Evolutionary conservation across 2,113 vertebrate species (phyloP).

Genomic region (Rissa tridactyla): DNA sequence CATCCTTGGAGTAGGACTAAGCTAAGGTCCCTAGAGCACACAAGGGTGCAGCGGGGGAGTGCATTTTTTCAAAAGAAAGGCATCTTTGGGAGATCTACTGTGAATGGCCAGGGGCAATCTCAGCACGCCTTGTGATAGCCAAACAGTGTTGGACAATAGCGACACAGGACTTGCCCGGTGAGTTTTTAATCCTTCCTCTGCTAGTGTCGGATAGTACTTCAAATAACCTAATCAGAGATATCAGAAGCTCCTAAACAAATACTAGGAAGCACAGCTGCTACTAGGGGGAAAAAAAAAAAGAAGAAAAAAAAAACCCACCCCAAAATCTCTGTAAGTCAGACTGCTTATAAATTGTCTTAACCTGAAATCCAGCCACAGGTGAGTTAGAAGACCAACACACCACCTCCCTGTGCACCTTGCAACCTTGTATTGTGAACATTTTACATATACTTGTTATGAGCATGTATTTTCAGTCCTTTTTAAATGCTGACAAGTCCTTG

Average conservation of each 20-base stretch:
- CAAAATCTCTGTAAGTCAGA: not conserved
- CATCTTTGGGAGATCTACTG: not conserved
- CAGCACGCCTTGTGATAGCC: rapidly evolving
- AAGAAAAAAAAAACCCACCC: not conserved
- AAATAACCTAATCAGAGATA: not conserved
- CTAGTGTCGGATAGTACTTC: not conserved
- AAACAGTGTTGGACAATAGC: not conserved
- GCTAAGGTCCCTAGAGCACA: not conserved
- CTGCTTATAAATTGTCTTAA: not conserved
- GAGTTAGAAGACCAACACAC: not conserved
- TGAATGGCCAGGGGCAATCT: not conserved
- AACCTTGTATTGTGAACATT: not conserved
- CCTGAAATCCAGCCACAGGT: not conserved
- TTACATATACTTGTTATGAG: not conserved
- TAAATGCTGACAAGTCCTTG: not conserved
- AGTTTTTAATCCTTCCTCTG: not conserved
- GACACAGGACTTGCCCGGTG: not conserved
- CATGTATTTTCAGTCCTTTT: rapidly evolving
- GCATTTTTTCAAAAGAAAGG: not conserved
- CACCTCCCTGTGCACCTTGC: not conserved
- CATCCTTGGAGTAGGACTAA: not conserved
- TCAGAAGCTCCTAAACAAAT: not conserved
- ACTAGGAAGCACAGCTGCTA: not conserved
- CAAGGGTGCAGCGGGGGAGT: not conserved
- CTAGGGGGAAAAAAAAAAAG: not conserved